Base-by-base conservation (phyloP, 1,140 invertebrate genomes). In the Lamellibrachia luymesi region DNA sequence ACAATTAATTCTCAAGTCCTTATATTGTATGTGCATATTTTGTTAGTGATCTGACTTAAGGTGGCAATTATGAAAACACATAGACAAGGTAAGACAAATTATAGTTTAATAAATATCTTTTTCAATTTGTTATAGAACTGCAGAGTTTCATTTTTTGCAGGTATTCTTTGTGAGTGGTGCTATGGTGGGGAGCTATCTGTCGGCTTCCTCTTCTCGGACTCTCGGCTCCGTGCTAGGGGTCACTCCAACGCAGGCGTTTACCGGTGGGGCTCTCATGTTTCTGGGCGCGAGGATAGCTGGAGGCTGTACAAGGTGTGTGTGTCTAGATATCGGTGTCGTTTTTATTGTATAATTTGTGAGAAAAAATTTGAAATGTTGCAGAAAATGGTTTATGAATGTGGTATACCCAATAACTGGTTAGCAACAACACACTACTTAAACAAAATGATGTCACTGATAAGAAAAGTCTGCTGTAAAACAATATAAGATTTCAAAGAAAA, bases 141-240 rank as follows among this genome's bases (percentile, higher is more conserved):
- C 64, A 80, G 4, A 22, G 25, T 80, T 6, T 22, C 13, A 80
- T 80, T 80, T 80, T 80, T 22, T 13, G 17, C 91, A 93, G 93
- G 38, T 93, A 17, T 91, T 93, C 80, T 93, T 56, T 93, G 93
- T 93, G 64, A 92, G 80, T 52, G 92, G 92, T 80, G 56, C 51
- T 8, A 89, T 91, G 2, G 64, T 50, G 4, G 93, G 93, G 0
- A 91, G 80, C 49, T 93, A 51, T 38, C 51, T 93, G 49, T 93
- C 93, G 22, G 93, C 93, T 51, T 17, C 38, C 10, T 38, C 64
- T 1, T 92, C 93, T 7, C 27, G 51, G 6, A 90, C 64, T n/a
- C 80, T 93, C 27, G 93, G 92, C 22, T 52, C 25, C 17, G 92
- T 25, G 5, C 10, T 7, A 50, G 92, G 89, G 10, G 92, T 93